These are phyloP conservation scores for Eonycteris spelaea DNA, from an alignment of 2,113 vertebrate species.

Conservation along the genomic window DNA sequence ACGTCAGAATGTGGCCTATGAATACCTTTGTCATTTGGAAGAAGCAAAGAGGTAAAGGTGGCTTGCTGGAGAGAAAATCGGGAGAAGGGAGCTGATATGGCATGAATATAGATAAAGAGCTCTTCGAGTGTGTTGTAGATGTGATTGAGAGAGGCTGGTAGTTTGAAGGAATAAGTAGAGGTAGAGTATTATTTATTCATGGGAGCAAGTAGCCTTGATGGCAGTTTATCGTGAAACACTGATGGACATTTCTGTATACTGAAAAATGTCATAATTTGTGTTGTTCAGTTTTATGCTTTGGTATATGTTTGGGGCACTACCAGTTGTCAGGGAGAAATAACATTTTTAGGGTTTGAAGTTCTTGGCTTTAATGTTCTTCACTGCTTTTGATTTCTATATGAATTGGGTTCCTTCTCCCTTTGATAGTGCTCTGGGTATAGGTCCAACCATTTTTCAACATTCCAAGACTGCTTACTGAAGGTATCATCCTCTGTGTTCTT, in stretches of 20 bases:
- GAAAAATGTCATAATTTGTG: background rate
- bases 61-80: background rate
- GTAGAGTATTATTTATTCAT: background rate
- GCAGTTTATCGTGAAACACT: background rate
- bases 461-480: background rate
- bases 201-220: background rate
- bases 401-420: background rate
- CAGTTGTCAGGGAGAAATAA: background rate
- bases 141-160: background rate
- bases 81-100: background rate
- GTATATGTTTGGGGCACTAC: background rate
- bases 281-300: background rate
- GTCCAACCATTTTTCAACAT: background rate
- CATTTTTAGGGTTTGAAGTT: constrained; percentile 8
- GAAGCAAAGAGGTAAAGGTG: constrained; percentile 94
- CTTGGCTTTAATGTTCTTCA: background rate
- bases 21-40: constrained; percentile 98
- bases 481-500: background rate
- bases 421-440: background rate
- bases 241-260: background rate
- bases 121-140: background rate
- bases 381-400: background rate
- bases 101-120: background rate
- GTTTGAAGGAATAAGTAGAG: background rate
- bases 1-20: constrained; percentile 98